Base-by-base conservation (phyloP, 2,888 invertebrate genomes). In the Philaethria dido region DNA sequence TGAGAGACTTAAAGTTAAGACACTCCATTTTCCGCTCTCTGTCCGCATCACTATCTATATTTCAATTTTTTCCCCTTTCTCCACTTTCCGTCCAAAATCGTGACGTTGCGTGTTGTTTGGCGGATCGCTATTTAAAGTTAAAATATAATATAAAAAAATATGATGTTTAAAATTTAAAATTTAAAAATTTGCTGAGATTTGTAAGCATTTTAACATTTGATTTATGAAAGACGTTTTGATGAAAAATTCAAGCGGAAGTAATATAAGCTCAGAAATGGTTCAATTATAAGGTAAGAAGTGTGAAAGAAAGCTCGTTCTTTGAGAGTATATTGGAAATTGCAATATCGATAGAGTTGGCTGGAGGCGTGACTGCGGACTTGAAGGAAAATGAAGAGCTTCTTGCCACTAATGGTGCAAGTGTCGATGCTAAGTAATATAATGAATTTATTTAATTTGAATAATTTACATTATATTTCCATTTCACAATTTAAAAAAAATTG, bases 301-400 rank as follows among this genome's bases (percentile, higher is more conserved):
- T 47, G 36, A 57, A 55, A 64, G 55, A 54, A 60, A 68, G 48
- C 54, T 39, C n/a, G 29, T 42, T 64, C 57, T 62, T 67, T 64
- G 36, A 64, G 54, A 68, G 54, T 45, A 48, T 48, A 64, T 68
- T 64, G 60, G 33, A 64, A 66, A 68, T 57, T 57, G 42, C 64
- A 70, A 69, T 77, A 80, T 75, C 75, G 77, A 76, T 73, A 72
- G 71, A 74, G 73, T 77, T 75, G 72, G 69, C 69, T 78, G 80
- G 80, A 77, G 22, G 77, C 79, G 76, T 77, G 75, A 82, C 75
- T 71, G 80, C 80, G 79, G 78, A 78, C 76, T 76, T 76, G 72
- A 70, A 75, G 60, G 61, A 68, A 71, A 72, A 74, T 74, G 70
- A 73, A 74, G 39, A 61, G n/a, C 29, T 22, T 16, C 13, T 25